A percentile compares a stretch with the other conserved stretches of the same genome.
phyloP scores from a whole-genome alignment of 2,797 vertebrate species.

The Hapalemur alaotrensis region DNA sequence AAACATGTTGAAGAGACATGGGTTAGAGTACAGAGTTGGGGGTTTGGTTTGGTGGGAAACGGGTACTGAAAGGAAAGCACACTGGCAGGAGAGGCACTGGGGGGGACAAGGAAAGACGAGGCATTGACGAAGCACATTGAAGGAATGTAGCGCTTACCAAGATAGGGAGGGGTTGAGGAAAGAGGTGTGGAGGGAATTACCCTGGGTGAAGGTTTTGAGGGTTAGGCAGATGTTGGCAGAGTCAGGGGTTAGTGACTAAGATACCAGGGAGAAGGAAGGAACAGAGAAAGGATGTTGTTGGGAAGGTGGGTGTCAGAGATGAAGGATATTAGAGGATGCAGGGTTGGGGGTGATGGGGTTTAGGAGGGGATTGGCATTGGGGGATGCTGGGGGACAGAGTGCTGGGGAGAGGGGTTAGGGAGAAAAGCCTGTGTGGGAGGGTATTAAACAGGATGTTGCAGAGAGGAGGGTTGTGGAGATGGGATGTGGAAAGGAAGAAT shows the following conservation, averaged over 20 bases:
- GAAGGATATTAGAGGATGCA: neutral
- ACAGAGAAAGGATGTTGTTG: neutral
- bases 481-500: neutral
- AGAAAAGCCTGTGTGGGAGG: neutral
- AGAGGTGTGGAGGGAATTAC: rapidly evolving
- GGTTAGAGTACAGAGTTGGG: neutral
- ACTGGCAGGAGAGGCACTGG: rapidly evolving
- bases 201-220: neutral
- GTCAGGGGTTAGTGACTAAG: neutral
- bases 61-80: neutral
- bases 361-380: neutral
- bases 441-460: neutral
- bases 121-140: neutral
- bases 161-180: neutral
- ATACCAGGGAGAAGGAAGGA: rapidly evolving
- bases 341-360: neutral
- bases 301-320: neutral
- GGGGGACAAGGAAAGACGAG: neutral
- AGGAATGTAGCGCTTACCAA: rapidly evolving
- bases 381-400: too few species aligned
- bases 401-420: neutral
- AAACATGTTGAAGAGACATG: neutral
- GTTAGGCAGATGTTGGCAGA: neutral
- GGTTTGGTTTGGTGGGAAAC: neutral
- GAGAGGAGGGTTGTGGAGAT: neutral